Conservation (phyloP, 2,113 vertebrate genomes). For the Aphelocoma coerulescens region DNA sequence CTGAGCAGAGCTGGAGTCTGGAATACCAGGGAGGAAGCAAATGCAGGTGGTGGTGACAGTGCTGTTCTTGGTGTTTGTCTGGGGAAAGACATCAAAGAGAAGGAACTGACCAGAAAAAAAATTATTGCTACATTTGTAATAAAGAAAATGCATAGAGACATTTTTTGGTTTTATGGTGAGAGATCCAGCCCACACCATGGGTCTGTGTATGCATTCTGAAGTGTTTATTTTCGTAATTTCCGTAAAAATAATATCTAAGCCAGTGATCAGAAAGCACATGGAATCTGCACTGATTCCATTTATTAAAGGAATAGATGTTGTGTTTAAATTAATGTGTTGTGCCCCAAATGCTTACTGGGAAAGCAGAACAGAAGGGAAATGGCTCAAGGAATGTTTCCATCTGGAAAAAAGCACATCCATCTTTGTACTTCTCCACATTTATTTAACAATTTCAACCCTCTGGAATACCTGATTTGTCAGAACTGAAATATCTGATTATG, state of each 20-base stretch:
- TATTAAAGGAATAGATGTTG: neutral
- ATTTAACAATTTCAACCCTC: neutral
- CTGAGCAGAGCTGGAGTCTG: neutral
- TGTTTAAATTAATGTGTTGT: neutral
- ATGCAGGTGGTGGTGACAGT: neutral
- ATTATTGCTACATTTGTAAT: neutral
- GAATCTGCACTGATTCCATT: neutral
- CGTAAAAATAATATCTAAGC: neutral
- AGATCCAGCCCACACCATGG: neutral
- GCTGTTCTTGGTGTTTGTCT: neutral
- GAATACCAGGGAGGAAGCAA: neutral
- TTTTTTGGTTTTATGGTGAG: neutral
- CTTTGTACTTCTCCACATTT: neutral
- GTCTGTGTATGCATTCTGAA: neutral
- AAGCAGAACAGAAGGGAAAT: neutral
- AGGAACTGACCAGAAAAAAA: neutral
- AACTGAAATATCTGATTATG: neutral
- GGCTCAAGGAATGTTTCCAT: neutral
- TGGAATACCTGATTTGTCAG: neutral
- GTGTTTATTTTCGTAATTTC: neutral
- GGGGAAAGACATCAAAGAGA: neutral
- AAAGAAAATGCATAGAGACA: neutral
- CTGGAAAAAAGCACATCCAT: neutral
- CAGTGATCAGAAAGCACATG: neutral
- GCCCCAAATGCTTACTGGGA: neutral